Conservation (phyloP, 92 coral and sea anemone genomes). For the Bergia puertoricense region DNA sequence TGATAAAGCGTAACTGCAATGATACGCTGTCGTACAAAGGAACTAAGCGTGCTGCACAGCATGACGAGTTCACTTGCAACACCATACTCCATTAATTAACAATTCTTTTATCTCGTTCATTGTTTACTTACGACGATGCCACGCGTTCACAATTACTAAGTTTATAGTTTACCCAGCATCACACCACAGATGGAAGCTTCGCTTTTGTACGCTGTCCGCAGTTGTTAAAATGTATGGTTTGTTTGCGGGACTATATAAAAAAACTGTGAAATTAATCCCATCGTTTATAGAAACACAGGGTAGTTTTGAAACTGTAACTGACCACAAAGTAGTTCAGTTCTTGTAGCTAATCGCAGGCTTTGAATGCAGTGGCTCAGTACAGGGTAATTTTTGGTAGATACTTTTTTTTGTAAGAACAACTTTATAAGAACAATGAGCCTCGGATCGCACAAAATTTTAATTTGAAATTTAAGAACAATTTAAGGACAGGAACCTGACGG, state of each 20-base stretch:
- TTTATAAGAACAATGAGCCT: too few species aligned
- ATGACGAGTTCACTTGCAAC: not conserved
- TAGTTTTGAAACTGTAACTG: too few species aligned
- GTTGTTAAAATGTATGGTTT: not conserved
- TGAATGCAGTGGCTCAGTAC: too few species aligned
- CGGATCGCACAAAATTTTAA: too few species aligned
- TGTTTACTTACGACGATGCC: slow-evolving; percentile 3
- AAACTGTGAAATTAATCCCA: not conserved
- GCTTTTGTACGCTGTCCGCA: not conserved
- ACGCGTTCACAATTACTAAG: slow-evolving; percentile 15
- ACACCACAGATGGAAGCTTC: slow-evolving; percentile 16
- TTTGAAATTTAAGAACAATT: too few species aligned
- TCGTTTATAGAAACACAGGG: not conserved
- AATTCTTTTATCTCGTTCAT: not conserved
- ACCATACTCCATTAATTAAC: not conserved
- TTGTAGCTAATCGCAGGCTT: too few species aligned
- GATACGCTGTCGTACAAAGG: not conserved
- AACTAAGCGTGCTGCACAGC: not conserved
- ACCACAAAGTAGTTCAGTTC: too few species aligned
- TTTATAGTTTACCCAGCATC: not conserved
- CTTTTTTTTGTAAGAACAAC: too few species aligned
- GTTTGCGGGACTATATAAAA: not conserved
- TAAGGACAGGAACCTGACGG: too few species aligned
- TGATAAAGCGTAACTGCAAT: not conserved
- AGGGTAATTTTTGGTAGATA: too few species aligned